phyloP scores from a whole-genome alignment of 2,888 invertebrate species.

The Archaeoteleia sp. region DNA sequence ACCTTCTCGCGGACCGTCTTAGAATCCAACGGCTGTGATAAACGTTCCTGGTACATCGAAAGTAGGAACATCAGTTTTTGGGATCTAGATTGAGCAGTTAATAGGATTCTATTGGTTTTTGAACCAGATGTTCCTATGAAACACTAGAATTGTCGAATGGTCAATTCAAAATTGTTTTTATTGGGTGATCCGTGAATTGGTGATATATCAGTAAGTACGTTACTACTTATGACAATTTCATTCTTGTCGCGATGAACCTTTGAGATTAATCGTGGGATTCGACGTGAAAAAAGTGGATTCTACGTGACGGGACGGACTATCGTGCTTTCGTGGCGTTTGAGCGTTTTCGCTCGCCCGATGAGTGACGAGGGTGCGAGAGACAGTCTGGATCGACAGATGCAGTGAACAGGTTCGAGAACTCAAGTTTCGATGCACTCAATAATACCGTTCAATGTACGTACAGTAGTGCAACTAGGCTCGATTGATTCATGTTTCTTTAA shows the following conservation, averaged over 20 bases:
- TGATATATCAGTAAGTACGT: too few relatives aligned
- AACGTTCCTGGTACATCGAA: too few relatives aligned
- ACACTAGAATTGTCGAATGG: too few relatives aligned
- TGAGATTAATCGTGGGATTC: neutral
- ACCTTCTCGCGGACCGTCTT: constrained; percentile 46
- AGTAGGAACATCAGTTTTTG: too few relatives aligned
- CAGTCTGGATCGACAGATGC: constrained; percentile 48
- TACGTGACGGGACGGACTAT: neutral
- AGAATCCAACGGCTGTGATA: too few relatives aligned
- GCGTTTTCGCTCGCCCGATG: constrained; percentile 33
- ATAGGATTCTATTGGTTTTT: too few relatives aligned
- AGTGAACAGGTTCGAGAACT: constrained; percentile 42
- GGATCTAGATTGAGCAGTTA: too few relatives aligned
- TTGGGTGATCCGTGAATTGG: too few relatives aligned
- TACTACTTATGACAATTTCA: neutral
- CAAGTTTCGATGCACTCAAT: constrained; percentile 38
- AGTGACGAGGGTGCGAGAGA: constrained; percentile 38
- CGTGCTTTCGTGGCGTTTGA: constrained; percentile 13
- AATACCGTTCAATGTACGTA: constrained; percentile 37
- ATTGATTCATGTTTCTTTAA: constrained; percentile 55
- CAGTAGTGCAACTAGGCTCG: constrained; percentile 48
- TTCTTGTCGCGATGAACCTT: neutral
- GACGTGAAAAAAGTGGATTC: neutral
- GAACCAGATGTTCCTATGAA: too few relatives aligned
- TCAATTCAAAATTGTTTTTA: too few relatives aligned